Evolutionary conservation across 2,888 invertebrate genomes (phyloP).

Genomic region (Andrena fulva): DNA sequence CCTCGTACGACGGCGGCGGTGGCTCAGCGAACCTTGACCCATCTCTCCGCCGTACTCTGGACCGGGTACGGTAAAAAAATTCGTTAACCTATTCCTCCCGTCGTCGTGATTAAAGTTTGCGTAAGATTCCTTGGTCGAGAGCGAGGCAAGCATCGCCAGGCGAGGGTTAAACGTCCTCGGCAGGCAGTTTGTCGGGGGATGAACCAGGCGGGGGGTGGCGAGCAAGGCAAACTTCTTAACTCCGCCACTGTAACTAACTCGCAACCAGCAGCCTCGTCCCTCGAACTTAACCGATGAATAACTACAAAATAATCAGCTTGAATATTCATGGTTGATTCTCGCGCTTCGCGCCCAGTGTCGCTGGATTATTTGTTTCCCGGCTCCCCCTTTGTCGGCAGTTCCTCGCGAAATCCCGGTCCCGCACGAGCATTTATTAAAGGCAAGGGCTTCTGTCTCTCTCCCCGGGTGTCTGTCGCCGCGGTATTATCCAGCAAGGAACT

Average conservation of each 20-base stretch:
- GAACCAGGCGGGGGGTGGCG: constrained; percentile 35
- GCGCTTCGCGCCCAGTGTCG: constrained; percentile 40
- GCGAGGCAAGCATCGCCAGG: background rate
- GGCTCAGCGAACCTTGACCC: too few species aligned
- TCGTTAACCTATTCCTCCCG: background rate
- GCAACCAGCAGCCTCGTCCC: constrained; percentile 50
- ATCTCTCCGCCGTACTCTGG: too few species aligned
- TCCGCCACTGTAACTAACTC: constrained; percentile 71
- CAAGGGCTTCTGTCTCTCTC: background rate
- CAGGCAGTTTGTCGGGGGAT: constrained; percentile 9
- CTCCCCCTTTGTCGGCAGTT: background rate
- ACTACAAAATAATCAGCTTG: constrained; percentile 80
- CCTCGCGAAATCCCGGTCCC: background rate
- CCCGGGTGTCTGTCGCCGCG: background rate
- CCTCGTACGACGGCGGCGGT: too few species aligned
- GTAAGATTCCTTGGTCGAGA: background rate
- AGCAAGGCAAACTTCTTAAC: constrained; percentile 74
- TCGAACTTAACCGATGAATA: constrained; percentile 79
- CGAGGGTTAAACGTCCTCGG: constrained; percentile 30
- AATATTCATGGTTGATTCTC: constrained; percentile 76
- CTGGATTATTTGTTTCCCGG: constrained; percentile 47
- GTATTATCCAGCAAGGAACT: constrained; percentile 16
- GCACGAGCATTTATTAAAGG: constrained; percentile 41
- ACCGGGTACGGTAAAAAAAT: too few species aligned
- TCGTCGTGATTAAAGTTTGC: background rate